phyloP scores from a whole-genome alignment of 2,113 vertebrate species.

The Nesogale talazaci region DNA sequence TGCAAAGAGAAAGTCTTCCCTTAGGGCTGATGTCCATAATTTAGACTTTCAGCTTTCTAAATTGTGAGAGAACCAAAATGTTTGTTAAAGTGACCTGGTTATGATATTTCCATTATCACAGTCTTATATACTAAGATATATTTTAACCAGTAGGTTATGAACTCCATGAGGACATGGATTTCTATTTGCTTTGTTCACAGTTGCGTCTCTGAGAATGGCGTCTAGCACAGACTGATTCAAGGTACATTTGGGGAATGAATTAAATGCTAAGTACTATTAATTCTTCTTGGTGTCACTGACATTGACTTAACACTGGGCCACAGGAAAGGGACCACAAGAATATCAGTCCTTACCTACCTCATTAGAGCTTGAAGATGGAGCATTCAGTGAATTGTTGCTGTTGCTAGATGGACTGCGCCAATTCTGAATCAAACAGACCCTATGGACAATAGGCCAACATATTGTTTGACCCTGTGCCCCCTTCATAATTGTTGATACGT shows the following conservation, averaged over 20 bases:
- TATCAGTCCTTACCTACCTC: neutral
- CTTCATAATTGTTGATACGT: neutral
- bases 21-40: no score
- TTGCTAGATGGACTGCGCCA: neutral
- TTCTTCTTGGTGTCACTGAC: neutral
- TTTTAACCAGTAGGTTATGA: neutral
- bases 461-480: neutral
- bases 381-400: neutral
- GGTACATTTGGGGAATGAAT: neutral
- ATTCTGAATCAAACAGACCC: neutral
- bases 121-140: no score
- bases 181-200: neutral
- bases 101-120: no score
- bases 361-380: neutral
- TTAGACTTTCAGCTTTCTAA: neutral
- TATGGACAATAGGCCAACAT: neutral
- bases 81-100: no score
- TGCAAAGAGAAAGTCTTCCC: no score
- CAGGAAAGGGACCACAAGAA: neutral
- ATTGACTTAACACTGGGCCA: neutral
- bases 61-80: no score
- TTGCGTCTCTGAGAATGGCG: neutral
- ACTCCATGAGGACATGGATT: neutral
- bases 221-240: neutral
- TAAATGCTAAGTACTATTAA: neutral